Evolutionary conservation across 1,140 invertebrate genomes (phyloP), one percentile per base, ranked within the genome.

Genomic region (Procambarus clarkii): DNA sequence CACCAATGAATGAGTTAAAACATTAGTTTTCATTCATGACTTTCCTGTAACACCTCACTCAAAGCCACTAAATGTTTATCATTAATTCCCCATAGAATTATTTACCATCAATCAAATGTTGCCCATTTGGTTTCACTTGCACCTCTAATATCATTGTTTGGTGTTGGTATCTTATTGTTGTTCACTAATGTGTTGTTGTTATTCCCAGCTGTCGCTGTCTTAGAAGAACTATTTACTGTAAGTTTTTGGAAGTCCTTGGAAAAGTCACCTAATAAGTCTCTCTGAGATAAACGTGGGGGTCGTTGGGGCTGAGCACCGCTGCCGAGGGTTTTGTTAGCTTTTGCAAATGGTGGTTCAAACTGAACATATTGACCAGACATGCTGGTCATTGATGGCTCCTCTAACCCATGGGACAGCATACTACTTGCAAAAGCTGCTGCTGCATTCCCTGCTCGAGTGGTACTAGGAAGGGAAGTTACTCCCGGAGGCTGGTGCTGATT

Each of bases 161-260:
- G 44, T 18, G 13, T 13, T 76, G 76, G 11, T 46, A 44, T 45
- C 79, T 82, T 88, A 34, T 80, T 91, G 21, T 86, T 91, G 45
- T 91, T 91, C 7, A 76, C 11, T 18, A 79, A 44, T 46, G 64
- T 83, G 50, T 46, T 80, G 15, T 91, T 91, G 71, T 91, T 86
- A 46, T 91, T 91, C 13, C 54, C 77, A n/a, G 76, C n/a, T 24
- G 76, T 34, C 8, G 58, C 74, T 48, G 76, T 24, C 18, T 46
- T 48, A 58, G 88, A 24, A 13, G 45, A 44, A 15, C 74, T 76
- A 18, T 86, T 91, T 60, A 91, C 44, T 45, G 48, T 91, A 44
- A 91, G 77, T 71, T 91, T 91, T 48, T 91, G 89, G 71, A 91
- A 91, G 60, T 91, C 89, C 60, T 91, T 91, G 44, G 89, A 91